Evolutionary conservation across 2,113 vertebrate species (phyloP).

Genomic region (human (Homo sapiens)): GRCh38 chr6:121698001-121698500

Average conservation of each 20-base stretch:
- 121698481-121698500: background rate
- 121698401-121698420: background rate
- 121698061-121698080: background rate
- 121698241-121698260: background rate
- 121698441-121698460: background rate
- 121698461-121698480: background rate
- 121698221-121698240: background rate
- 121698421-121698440: background rate
- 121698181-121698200: background rate
- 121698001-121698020: background rate
- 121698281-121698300: background rate
- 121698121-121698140: background rate
- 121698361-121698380: background rate
- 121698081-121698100: background rate
- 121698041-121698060: background rate
- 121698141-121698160: constrained; percentile 37
- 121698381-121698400: background rate
- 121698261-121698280: background rate
- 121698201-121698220: constrained; percentile 10
- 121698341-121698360: background rate
- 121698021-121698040: background rate
- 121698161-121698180: background rate
- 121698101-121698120: background rate
- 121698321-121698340: background rate
- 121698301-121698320: background rate